phyloP scores from a whole-genome alignment of 2,888 invertebrate genomes.

The Choristoneura rosaceana region DNA sequence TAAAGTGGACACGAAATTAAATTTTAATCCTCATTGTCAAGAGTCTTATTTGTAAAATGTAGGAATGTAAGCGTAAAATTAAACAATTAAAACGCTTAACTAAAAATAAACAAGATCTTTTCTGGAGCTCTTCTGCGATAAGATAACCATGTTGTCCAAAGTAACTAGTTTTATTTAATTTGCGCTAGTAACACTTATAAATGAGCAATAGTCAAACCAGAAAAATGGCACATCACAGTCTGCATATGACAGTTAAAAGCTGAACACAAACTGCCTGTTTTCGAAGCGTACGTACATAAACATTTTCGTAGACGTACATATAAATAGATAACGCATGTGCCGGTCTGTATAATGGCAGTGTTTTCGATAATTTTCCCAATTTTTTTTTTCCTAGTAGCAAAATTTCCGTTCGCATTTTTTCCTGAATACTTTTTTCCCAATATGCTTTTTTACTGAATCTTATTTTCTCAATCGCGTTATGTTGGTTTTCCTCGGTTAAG shows the following conservation, averaged over 20 bases:
- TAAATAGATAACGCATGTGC: conserved; percentile 29
- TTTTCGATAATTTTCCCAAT: too few species aligned
- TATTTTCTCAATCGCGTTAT: too few species aligned
- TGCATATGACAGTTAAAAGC: conserved; percentile 18
- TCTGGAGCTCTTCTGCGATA: neutral
- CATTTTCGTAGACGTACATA: neutral
- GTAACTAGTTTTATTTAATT: neutral
- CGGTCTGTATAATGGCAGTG: neutral
- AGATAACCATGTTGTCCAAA: neutral
- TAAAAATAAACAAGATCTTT: neutral
- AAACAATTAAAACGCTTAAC: neutral
- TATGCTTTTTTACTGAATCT: too few species aligned
- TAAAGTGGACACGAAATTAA: neutral
- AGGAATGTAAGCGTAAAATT: neutral
- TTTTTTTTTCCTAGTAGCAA: too few species aligned
- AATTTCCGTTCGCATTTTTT: too few species aligned
- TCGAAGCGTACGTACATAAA: neutral
- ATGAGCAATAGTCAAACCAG: neutral
- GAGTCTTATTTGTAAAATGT: too few species aligned
- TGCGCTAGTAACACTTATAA: neutral
- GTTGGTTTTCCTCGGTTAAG: too few species aligned
- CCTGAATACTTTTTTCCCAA: too few species aligned
- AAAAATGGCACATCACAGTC: neutral
- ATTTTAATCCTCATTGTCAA: neutral
- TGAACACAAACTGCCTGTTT: conserved; percentile 42